Conservation (phyloP, 2,888 invertebrate species). For the Caradrina clavipalpis region DNA sequence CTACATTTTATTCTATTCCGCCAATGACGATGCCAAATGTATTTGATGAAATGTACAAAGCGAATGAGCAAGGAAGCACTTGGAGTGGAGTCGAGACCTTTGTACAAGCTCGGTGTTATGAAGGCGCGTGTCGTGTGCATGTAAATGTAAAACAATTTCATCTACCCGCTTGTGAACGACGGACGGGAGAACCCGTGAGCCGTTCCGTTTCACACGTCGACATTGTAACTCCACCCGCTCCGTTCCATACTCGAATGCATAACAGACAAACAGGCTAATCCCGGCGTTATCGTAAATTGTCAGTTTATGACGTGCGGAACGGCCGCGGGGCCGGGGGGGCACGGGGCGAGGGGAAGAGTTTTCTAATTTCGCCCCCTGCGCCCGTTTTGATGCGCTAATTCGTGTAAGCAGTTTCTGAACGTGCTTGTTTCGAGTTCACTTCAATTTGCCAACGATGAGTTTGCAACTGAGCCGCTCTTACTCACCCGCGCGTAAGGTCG, state of each 20-base stretch:
- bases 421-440: slow-evolving; percentile 89
- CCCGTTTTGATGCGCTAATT: slow-evolving; percentile 90
- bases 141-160: slow-evolving; percentile 81
- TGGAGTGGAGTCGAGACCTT: slow-evolving; percentile 60
- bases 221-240: slow-evolving; percentile 71
- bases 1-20: slow-evolving; percentile 68
- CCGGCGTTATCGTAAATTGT: slow-evolving; percentile 91
- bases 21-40: slow-evolving; percentile 69
- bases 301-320: slow-evolving; percentile 91
- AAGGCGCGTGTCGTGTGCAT: slow-evolving; percentile 75
- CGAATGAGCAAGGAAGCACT: slow-evolving; percentile 68
- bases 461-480: slow-evolving; percentile 67
- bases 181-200: slow-evolving; percentile 60
- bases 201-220: slow-evolving; percentile 77
- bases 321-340: slow-evolving; percentile 77
- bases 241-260: slow-evolving; percentile 83
- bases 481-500: slow-evolving; percentile 66
- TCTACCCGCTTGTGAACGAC: slow-evolving; percentile 63
- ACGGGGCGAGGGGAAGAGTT: slow-evolving; percentile 80
- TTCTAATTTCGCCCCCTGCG: slow-evolving; percentile 90
- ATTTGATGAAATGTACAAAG: slow-evolving; percentile 71
- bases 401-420: slow-evolving; percentile 91
- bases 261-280: slow-evolving; percentile 91
- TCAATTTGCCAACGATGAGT: slow-evolving; percentile 75
- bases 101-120: slow-evolving; percentile 69